Percentiles rank a stretch among this genome's conserved stretches.
Conservation (phyloP, 2,888 invertebrate genomes). For the Xylocampa areola region DNA sequence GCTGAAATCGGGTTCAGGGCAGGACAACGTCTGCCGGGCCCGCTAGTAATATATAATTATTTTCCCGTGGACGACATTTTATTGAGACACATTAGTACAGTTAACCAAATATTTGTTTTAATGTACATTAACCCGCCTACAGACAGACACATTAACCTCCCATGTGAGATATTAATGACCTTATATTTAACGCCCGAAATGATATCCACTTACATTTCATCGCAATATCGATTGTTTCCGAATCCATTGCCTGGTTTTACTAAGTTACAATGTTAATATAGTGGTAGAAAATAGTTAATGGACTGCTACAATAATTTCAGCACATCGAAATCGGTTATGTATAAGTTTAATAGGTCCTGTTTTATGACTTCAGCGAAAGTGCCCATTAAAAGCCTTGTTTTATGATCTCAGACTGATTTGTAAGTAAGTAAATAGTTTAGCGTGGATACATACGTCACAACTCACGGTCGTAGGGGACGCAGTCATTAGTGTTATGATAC, state of each 20-base stretch:
- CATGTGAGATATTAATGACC: slow-evolving; percentile 69
- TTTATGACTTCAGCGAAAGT: slow-evolving; percentile 74
- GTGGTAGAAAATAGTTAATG: slow-evolving; percentile 32
- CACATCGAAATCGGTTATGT: slow-evolving; percentile 34
- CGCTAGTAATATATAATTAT: too few relatives aligned
- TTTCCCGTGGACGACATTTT: neutral
- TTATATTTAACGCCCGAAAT: slow-evolving; percentile 65
- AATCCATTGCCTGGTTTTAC: slow-evolving; percentile 44
- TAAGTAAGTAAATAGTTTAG: slow-evolving; percentile 51
- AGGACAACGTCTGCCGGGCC: too few relatives aligned
- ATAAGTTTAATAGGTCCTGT: slow-evolving; percentile 45
- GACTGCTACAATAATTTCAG: slow-evolving; percentile 18
- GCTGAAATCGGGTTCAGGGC: too few relatives aligned
- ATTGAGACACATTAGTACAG: slow-evolving; percentile 25
- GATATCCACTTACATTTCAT: slow-evolving; percentile 11
- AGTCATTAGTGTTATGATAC: slow-evolving; percentile 5
- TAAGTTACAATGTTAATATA: neutral
- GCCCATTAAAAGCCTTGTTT: slow-evolving; percentile 75
- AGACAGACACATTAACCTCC: slow-evolving; percentile 64
- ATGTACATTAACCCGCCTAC: slow-evolving; percentile 57
- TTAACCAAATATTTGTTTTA: slow-evolving; percentile 48
- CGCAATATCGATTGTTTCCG: slow-evolving; percentile 15
- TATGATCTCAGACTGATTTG: slow-evolving; percentile 65
- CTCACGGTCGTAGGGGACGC: slow-evolving; percentile 14
- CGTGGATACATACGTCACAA: slow-evolving; percentile 29